Evolutionary conservation across 2,888 invertebrate species (phyloP), one percentile per base, ranked within the genome.

Genomic region (Pyrrhosoma nymphula): DNA sequence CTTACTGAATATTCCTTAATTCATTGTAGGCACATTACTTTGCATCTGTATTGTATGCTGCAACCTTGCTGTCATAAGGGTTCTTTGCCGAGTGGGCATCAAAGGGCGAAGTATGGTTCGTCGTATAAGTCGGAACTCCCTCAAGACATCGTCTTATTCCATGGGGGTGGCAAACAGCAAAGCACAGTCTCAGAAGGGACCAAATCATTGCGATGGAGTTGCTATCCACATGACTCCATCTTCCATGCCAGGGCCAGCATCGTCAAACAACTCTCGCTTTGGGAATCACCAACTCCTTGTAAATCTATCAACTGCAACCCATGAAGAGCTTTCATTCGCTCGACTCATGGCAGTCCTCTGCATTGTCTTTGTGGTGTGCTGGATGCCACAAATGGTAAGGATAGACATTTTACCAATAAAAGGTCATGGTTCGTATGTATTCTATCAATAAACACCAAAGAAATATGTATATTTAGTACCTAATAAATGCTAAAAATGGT

Each of bases 371-470:
- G 98, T 99, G 96, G 97, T 98, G 89, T 99, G 98, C 97, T 99
- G 99, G 99, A 97, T 98, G 97, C 99, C 99, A 55, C 98, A 99
- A 97, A 98, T 99, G 98, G 99, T 99, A 96, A 97, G 97, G 16
- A 14, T 35, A 96, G 2, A 47, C 2, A 47, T 47, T 2, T 47
- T 47, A 47, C 47, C 89, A 4, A 47, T 8, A 47, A 4, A 47
- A 47, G n/a, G n/a, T n/a, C n/a, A n/a, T n/a, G n/a, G n/a, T n/a
- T n/a, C n/a, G n/a, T n/a, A n/a, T n/a, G n/a, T n/a, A n/a, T n/a
- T n/a, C n/a, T n/a, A n/a, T n/a, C n/a, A n/a, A n/a, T n/a, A n/a
- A n/a, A n/a, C n/a, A n/a, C n/a, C n/a, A n/a, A n/a, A n/a, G n/a
- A n/a, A n/a, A n/a, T n/a, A n/a, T n/a, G n/a, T n/a, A n/a, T n/a